These are phyloP conservation scores for Diprion similis DNA, from an alignment of 1,140 invertebrate genomes.

Conservation along the genomic window DNA sequence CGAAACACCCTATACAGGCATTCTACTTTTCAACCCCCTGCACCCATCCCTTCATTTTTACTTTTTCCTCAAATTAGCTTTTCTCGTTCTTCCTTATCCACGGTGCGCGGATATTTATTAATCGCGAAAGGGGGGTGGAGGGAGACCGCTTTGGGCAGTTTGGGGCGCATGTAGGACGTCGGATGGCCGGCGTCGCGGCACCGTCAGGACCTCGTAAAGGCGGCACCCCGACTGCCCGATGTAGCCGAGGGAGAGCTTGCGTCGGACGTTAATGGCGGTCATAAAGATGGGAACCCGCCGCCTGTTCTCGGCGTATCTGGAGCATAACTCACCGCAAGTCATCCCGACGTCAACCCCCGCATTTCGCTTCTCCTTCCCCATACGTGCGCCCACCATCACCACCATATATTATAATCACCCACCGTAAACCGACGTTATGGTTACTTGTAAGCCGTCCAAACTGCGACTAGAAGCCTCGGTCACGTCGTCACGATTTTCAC, in stretches of 20 bases:
- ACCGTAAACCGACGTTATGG: background rate
- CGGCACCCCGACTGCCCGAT: slow-evolving; percentile 23
- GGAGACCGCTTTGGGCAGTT: no score
- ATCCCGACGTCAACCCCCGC: slow-evolving; percentile 17
- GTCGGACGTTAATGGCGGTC: slow-evolving; percentile 38
- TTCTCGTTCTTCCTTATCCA: no score
- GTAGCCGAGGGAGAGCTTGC: slow-evolving; percentile 29
- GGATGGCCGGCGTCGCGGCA: slow-evolving; percentile 19
- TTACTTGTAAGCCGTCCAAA: no score
- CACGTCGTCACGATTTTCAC: no score
- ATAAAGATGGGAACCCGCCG: slow-evolving; percentile 36
- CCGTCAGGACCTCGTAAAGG: slow-evolving; percentile 30
- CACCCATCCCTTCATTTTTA: no score
- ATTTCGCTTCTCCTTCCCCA: background rate
- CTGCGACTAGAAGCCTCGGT: no score
- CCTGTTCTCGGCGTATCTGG: slow-evolving; percentile 29
- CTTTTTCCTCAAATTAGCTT: no score
- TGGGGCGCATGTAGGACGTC: no score
- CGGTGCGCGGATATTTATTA: no score
- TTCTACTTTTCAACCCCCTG: no score
- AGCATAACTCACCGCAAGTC: slow-evolving; percentile 26
- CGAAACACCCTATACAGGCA: no score
- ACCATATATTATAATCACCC: background rate
- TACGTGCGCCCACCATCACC: background rate
- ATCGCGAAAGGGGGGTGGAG: no score